These are phyloP conservation scores for Myxocyprinus asiaticus DNA, from an alignment of 2,113 vertebrate genomes.

Conservation along the genomic window DNA sequence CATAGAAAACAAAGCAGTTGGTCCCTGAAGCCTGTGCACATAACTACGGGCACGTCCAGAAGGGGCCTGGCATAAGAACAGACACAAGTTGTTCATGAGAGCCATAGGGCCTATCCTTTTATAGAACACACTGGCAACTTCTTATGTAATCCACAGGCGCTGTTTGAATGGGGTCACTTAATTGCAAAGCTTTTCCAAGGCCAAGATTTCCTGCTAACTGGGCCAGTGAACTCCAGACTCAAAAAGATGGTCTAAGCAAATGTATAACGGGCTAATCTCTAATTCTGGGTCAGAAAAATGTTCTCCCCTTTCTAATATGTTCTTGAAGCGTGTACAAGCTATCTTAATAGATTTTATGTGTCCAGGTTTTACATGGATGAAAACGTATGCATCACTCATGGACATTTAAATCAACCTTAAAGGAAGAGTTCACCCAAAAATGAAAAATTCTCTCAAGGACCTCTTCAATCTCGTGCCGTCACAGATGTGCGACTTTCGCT, in stretches of 20 bases:
- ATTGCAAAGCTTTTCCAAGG: conserved; percentile 6
- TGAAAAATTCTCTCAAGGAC: too few species aligned
- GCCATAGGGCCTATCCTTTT: background rate
- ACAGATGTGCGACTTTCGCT: too few species aligned
- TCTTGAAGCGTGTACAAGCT: too few species aligned
- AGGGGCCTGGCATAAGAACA: conserved; percentile 27
- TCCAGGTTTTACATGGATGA: background rate
- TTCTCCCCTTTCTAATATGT: background rate
- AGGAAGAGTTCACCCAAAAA: too few species aligned
- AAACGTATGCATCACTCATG: background rate
- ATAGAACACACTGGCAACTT: background rate
- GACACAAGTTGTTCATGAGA: conserved; percentile 17
- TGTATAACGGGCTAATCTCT: background rate
- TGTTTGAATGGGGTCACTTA: conserved; percentile 30
- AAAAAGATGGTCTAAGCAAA: conserved; percentile 2
- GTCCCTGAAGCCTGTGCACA: background rate
- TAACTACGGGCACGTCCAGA: conserved; percentile 27
- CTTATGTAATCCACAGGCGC: conserved; percentile 35
- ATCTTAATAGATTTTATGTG: background rate
- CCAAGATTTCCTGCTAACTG: conserved; percentile 7
- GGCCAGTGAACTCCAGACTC: conserved; percentile 13
- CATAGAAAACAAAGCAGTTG: conserved; percentile 5
- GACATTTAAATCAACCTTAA: too few species aligned
- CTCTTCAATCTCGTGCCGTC: too few species aligned
- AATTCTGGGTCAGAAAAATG: background rate